phyloP scores from a whole-genome alignment of 1,140 invertebrate genomes.

The Trachymyrmex cornetzi region DNA sequence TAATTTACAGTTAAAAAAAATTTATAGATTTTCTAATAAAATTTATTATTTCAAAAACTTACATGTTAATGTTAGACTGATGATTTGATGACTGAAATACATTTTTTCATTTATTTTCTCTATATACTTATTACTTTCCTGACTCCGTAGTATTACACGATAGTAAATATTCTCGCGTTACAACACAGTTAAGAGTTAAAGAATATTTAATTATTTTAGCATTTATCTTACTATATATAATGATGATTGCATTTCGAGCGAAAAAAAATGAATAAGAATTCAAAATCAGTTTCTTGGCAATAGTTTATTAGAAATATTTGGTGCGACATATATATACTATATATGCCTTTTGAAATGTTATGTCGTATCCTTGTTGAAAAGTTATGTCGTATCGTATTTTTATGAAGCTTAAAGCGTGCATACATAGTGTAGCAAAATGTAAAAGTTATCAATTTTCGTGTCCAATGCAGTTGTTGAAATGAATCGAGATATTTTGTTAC shows the following conservation, averaged over 20 bases:
- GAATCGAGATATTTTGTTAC: constrained; percentile 54
- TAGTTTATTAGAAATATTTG: constrained; percentile 11
- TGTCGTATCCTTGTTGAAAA: constrained; percentile 31
- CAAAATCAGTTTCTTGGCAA: not conserved
- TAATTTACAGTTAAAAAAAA: constrained; percentile 20
- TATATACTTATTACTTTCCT: not conserved
- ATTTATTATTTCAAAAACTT: not conserved
- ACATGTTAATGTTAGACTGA: not conserved
- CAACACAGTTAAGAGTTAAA: constrained; percentile 27
- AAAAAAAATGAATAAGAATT: not conserved
- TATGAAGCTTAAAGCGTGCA: constrained; percentile 32
- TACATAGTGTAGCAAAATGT: not conserved
- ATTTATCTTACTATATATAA: not conserved
- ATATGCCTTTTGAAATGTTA: not conserved
- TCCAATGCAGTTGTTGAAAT: constrained; percentile 37
- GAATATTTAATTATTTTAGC: constrained; percentile 15
- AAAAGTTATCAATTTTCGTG: constrained; percentile 48
- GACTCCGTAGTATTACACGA: not conserved
- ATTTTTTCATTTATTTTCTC: not conserved
- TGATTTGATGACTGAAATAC: not conserved
- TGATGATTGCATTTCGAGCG: not conserved
- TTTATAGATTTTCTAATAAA: not conserved
- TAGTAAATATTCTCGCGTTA: not conserved
- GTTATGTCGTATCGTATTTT: constrained; percentile 36
- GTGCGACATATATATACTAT: not conserved